Evolutionary conservation across 2,888 invertebrate genomes (phyloP), one percentile per base, ranked within the genome.

Genomic region (Chydorus sphaericus): DNA sequence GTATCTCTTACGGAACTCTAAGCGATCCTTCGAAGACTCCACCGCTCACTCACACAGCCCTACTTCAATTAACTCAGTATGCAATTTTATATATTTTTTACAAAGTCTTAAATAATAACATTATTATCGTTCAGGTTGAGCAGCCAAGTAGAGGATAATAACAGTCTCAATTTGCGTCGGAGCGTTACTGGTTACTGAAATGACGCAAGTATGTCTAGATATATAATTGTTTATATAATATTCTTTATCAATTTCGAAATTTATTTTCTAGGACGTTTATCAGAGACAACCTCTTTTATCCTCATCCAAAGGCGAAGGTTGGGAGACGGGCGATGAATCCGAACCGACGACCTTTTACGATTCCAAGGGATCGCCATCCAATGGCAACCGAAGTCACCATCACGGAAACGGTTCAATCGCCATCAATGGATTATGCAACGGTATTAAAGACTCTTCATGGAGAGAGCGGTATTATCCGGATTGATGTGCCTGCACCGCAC

Each of bases 271-370:
- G 68, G 77, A 78, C 67, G 69, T 77, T 63, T 77, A 77, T 66
- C 78, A 78, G 68, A 69, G 77, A 65, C 77, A 78, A 66, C 78
- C 78, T 59, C 68, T 78, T 62, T 70, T 78, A 65, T 73, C 76
- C 54, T 44, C 44, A 20, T 67, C 48, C 16, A 57, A 57, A 54
- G 38, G 37, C 26, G 55, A 57, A 48, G 57, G 49, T 11, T 56
- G 56, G 56, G 53, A 57, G 3, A 26, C 38, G 10, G 29, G 31
- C 14, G 39, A 31, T 26, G 65, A 64, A 58, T 70, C 51, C 31
- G 60, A 58, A 6, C 33, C 52, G 20, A 23, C 52, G 23, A 36
- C 36, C n/a, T 52, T 52, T 7, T 52, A 52, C 52, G 36, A 52
- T 1, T 52, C 52, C 3, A 31, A 33, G 10, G 30, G 31, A 18